A percentile compares a stretch with the other conserved stretches of the same genome.
Conservation (phyloP, 2,113 vertebrate genomes). For the Trinectes maculatus region DNA sequence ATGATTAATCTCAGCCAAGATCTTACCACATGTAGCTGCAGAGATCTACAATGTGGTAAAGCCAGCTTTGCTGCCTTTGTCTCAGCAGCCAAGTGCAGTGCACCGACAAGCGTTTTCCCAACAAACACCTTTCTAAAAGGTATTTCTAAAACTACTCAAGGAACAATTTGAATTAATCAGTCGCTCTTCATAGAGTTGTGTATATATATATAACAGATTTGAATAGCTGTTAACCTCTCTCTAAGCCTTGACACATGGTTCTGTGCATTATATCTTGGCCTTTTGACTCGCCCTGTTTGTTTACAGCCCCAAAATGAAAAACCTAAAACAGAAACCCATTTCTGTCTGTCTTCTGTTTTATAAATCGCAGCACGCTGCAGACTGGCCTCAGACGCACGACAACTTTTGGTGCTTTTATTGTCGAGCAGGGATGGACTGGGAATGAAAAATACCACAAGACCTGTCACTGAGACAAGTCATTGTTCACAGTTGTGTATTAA, state of each 20-base stretch:
- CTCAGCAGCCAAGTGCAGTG: background rate
- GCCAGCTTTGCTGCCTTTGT: background rate
- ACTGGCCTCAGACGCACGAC: background rate
- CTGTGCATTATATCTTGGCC: background rate
- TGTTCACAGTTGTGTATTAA: background rate
- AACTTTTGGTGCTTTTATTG: background rate
- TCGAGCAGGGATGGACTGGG: background rate
- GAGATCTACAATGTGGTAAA: background rate
- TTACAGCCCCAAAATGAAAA: constrained; percentile 26
- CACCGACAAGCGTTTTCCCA: background rate
- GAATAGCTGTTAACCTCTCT: background rate
- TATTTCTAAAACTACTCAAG: background rate
- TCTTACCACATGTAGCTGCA: background rate
- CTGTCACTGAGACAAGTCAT: constrained; percentile 1
- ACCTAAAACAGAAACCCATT: background rate
- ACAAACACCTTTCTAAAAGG: background rate
- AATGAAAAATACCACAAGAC: background rate
- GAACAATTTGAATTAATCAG: background rate
- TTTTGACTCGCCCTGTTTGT: constrained; percentile 2
- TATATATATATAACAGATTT: background rate
- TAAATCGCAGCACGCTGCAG: background rate
- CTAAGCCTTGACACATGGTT: background rate
- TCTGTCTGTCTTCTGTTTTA: background rate
- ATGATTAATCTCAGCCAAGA: background rate
- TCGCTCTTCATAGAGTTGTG: background rate